A percentile compares a stretch with the other conserved stretches of the same genome.
phyloP scores from a whole-genome alignment of 2,113 vertebrate species.

The Varanus salvator region DNA sequence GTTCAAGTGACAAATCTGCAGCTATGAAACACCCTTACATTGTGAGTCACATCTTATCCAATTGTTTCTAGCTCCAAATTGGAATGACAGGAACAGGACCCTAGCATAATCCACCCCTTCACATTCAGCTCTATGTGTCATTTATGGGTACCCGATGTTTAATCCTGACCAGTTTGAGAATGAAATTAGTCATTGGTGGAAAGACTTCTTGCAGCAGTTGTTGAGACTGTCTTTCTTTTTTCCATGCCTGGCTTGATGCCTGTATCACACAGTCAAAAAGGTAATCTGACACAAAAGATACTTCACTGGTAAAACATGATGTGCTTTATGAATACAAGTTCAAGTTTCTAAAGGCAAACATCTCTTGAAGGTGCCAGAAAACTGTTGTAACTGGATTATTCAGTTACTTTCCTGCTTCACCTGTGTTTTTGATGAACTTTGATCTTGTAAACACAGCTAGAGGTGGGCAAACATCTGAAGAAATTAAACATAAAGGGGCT shows the following conservation, averaged over 20 bases:
- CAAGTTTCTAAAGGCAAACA: background rate
- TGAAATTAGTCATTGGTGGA: background rate
- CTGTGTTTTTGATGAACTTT: slow-evolving; percentile 50
- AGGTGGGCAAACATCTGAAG: slow-evolving; percentile 13
- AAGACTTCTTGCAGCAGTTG: background rate
- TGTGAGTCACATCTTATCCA: background rate
- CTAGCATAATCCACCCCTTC: background rate
- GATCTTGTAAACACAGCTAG: slow-evolving; percentile 18
- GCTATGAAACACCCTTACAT: background rate
- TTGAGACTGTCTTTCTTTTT: background rate
- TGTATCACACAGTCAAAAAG: background rate
- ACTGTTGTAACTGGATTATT: background rate
- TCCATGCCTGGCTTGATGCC: background rate
- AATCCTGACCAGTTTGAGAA: background rate
- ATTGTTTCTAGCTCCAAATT: background rate
- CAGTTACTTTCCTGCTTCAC: background rate
- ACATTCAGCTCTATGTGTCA: background rate
- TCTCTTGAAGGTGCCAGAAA: background rate
- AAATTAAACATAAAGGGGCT: slow-evolving; percentile 10
- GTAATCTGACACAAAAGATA: background rate
- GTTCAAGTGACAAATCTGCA: background rate
- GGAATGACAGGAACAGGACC: background rate
- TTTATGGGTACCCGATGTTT: background rate
- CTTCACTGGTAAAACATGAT: background rate
- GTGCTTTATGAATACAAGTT: background rate